A percentile compares a stretch with the other conserved stretches of the same genome.
phyloP scores from a whole-genome alignment of 2,113 vertebrate species.

The Channa maculata region DNA sequence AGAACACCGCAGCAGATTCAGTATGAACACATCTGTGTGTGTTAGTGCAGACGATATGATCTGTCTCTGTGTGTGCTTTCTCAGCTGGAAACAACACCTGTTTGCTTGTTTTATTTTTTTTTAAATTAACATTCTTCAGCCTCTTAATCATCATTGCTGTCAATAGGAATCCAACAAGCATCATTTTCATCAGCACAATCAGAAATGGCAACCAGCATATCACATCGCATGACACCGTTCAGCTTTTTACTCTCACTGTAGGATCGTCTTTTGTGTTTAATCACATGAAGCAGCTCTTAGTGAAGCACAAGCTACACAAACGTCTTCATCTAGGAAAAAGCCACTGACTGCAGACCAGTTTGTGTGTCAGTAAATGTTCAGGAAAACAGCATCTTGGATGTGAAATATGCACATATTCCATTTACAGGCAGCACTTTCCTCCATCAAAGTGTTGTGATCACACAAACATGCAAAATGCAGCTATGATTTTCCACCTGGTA shows the following conservation, averaged over 20 bases:
- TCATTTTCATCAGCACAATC: not conserved
- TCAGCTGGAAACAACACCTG: not conserved
- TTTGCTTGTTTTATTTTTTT: too few relatives aligned
- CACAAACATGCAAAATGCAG: too few relatives aligned
- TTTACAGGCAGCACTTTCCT: too few relatives aligned
- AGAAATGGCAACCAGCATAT: not conserved
- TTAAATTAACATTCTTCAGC: not conserved
- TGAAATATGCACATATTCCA: too few relatives aligned
- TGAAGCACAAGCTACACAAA: too few relatives aligned
- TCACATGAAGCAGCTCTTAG: too few relatives aligned
- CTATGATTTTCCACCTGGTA: too few relatives aligned
- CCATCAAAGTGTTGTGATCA: too few relatives aligned
- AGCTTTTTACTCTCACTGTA: not conserved
- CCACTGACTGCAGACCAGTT: not conserved
- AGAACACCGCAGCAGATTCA: constrained; percentile 13
- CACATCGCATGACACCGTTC: not conserved
- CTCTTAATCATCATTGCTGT: not conserved
- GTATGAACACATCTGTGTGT: not conserved
- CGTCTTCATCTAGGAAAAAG: not conserved
- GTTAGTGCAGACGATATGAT: not conserved
- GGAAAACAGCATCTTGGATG: too few relatives aligned
- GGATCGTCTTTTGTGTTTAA: too few relatives aligned
- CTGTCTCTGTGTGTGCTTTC: not conserved
- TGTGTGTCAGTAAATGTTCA: not conserved
- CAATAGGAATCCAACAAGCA: not conserved